Evolutionary conservation across 2,797 vertebrate species (phyloP).

Genomic region (Peromyscus aztecus): DNA sequence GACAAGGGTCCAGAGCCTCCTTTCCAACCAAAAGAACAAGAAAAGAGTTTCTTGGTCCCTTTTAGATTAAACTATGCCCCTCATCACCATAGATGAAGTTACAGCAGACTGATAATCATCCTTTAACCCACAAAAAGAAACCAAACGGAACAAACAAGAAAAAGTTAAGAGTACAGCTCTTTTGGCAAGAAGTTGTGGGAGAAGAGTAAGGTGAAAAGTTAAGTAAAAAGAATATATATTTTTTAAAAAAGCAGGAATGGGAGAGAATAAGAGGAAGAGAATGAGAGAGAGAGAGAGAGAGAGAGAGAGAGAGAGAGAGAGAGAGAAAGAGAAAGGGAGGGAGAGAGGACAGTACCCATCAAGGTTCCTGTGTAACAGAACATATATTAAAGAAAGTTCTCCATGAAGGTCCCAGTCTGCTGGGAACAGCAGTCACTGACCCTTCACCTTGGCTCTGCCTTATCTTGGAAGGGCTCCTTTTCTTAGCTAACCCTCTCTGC

Average conservation of each 20-base stretch:
- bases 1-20: not conserved
- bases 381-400: not conserved
- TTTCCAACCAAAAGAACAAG: not conserved
- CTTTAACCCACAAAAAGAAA: not conserved
- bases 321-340: too few relatives aligned
- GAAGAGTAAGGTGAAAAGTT: not conserved
- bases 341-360: rapidly evolving
- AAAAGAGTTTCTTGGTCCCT: not conserved
- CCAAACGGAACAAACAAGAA: not conserved
- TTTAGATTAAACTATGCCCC: not conserved
- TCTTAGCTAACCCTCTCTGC: not conserved
- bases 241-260: not conserved
- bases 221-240: not conserved
- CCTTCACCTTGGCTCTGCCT: not conserved
- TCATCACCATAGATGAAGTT: not conserved
- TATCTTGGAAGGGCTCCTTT: not conserved
- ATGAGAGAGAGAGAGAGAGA: too few relatives aligned
- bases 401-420: not conserved
- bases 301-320: too few relatives aligned
- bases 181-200: not conserved
- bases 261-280: too few relatives aligned
- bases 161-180: not conserved
- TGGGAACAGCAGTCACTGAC: not conserved
- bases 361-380: not conserved
- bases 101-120: not conserved